Base-by-base conservation (phyloP, 1,140 invertebrate species). In the Brachionus koreanus region DNA sequence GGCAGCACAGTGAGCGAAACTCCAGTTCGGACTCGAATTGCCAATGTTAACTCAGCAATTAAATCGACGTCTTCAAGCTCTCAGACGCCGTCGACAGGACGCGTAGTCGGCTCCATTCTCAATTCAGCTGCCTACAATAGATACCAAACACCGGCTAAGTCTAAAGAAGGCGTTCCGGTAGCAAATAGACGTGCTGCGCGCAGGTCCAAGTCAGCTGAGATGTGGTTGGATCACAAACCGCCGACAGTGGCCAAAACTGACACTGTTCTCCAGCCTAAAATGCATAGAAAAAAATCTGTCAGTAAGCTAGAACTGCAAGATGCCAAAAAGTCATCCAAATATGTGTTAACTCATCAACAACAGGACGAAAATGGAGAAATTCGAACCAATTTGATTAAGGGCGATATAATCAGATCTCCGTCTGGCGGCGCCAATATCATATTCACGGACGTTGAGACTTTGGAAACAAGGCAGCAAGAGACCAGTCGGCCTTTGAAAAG, bases 211-310 rank as follows among this genome's bases (percentile, higher is more conserved):
- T 95, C 94, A 6, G 92, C 93, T 83, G 87, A 89, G 67, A 91
- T 92, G 16, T 97, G 96, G 94, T 89, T 98, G 1, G 95, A 97
- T 88, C 97, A 98, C 85, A 91, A 93, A 75, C 93, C 95, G 2
- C 90, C 91, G 42, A 86, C 87, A 84, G 86, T 86, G 13, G 84
- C 90, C 42, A 87, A 90, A 29, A 85, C 86, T 49, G 86, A 86
- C 87, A 84, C 69, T 84, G 83, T 74, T 3, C 65, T 42, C n/a
- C 67, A 77, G 25, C 35, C 42, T 39, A 63, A 63, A 61, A 23
- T 67, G 72, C 57, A 83, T 13, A 35, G 23, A 35, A 79, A 79
- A 65, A 79, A 79, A 42, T 79, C 76, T 5, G 76, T 79, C 2
- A 61, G 49, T 23, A 79, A 61, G 39, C 10, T 79, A 12, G 76